Evolutionary conservation across 2,797 vertebrate genomes (phyloP).

Genomic region (Centropyge bicolor): DNA sequence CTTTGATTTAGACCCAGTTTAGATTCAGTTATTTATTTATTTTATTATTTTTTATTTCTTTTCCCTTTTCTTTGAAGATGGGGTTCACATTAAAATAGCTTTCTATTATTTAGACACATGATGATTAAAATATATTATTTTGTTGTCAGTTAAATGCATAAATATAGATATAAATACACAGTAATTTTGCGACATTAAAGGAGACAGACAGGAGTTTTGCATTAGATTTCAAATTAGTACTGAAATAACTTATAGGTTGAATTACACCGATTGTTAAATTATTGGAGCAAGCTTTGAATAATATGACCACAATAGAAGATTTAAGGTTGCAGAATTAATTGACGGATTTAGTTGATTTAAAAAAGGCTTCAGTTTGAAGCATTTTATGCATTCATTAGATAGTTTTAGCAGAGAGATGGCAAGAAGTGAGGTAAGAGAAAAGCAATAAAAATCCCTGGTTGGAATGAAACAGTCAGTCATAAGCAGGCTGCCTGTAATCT

Average conservation of each 20-base stretch:
- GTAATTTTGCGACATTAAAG: neutral
- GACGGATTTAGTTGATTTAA: neutral
- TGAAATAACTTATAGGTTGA: too few relatives aligned
- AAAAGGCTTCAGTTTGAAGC: too few relatives aligned
- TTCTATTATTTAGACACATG: neutral
- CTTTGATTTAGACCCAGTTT: neutral
- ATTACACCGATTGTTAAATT: neutral
- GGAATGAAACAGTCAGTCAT: neutral
- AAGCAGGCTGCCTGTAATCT: neutral
- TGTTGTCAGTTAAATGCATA: neutral
- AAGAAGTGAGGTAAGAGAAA: neutral
- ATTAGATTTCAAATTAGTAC: too few relatives aligned
- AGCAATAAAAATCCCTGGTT: neutral
- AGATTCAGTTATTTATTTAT: too few relatives aligned
- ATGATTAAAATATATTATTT: neutral
- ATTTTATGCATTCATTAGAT: too few relatives aligned
- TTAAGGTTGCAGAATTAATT: neutral
- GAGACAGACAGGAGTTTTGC: neutral
- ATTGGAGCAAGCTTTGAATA: neutral
- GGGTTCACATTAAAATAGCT: neutral
- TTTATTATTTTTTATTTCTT: too few relatives aligned
- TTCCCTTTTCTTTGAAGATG: neutral
- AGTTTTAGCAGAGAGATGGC: neutral
- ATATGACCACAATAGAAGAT: neutral
- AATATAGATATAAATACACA: neutral